These are phyloP conservation scores for Gorsachius goisagi DNA, from an alignment of 2,113 vertebrate species.

Conservation along the genomic window DNA sequence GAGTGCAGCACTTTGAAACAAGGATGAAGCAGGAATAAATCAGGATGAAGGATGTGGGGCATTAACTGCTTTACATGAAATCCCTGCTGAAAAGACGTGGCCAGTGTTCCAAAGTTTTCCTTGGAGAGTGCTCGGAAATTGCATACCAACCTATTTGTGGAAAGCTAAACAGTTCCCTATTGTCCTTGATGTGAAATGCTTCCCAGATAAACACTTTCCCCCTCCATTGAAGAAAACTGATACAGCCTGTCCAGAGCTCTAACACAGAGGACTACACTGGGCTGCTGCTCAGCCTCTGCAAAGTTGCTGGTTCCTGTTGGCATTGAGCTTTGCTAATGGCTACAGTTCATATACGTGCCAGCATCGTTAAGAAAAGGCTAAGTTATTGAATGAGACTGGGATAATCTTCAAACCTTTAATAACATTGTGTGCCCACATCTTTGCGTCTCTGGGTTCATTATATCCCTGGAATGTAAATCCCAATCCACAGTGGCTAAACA, in stretches of 20 bases:
- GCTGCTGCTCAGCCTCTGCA: not conserved
- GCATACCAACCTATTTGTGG: conserved; percentile 31
- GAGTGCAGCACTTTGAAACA: not conserved
- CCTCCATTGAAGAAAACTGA: conserved; percentile 8
- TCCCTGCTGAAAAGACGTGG: not conserved
- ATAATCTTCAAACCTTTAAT: not conserved
- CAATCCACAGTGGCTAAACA: not conserved
- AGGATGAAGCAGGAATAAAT: conserved; percentile 26
- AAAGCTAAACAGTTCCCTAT: conserved; percentile 49
- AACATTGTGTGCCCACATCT: not conserved
- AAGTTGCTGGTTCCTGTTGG: conserved; percentile 11
- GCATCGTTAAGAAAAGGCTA: not conserved
- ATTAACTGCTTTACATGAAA: conserved; percentile 25
- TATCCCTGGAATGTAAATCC: conserved; percentile 24
- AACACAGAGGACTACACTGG: not conserved
- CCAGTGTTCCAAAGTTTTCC: not conserved
- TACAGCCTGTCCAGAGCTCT: not conserved
- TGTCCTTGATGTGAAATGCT: conserved; percentile 10
- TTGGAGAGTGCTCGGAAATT: not conserved
- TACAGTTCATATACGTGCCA: not conserved
- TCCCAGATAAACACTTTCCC: conserved; percentile 50
- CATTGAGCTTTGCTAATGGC: not conserved
- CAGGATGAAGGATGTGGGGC: conserved; percentile 17
- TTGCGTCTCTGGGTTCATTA: not conserved
- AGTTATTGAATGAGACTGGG: not conserved